Evolutionary conservation across 92 coral and sea anemone genomes (phyloP).

Genomic region (Epizoanthus rinbou): DNA sequence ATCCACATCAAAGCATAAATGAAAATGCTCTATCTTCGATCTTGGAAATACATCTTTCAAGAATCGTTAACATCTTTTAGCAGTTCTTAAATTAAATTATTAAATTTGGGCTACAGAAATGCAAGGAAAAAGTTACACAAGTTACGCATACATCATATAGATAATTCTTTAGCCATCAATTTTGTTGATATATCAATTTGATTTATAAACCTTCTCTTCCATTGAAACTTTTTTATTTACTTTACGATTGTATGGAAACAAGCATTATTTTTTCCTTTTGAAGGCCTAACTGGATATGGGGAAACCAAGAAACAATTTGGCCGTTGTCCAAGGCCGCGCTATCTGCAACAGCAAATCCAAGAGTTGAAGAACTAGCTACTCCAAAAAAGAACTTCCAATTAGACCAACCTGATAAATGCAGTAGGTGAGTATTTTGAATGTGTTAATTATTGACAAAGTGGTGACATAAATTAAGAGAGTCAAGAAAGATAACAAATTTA

Average conservation of each 20-base stretch:
- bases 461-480: not conserved
- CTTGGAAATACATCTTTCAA: too few species aligned
- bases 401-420: slow-evolving; percentile 71
- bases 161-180: not conserved
- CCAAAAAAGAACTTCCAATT: slow-evolving; percentile 84
- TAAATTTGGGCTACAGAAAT: too few species aligned
- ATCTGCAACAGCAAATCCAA: slow-evolving; percentile 62
- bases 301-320: slow-evolving; percentile 82
- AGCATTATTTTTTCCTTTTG: slow-evolving; percentile 22
- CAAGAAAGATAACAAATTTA: not conserved
- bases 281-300: slow-evolving; percentile 85
- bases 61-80: too few species aligned
- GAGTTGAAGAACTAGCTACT: slow-evolving; percentile 74
- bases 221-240: slow-evolving; percentile 4
- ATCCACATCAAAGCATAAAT: not conserved
- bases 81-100: too few species aligned
- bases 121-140: too few species aligned
- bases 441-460: slow-evolving; percentile 23
- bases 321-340: slow-evolving; percentile 75
- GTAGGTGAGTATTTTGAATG: slow-evolving; percentile 67
- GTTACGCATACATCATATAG: not conserved
- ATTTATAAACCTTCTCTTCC: too few species aligned
- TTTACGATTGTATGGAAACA: slow-evolving; percentile 2
- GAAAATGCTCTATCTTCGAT: too few species aligned
- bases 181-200: slow-evolving; percentile 1